phyloP scores from a whole-genome alignment of 2,888 invertebrate genomes.

The Sphaeridia pumilis region DNA sequence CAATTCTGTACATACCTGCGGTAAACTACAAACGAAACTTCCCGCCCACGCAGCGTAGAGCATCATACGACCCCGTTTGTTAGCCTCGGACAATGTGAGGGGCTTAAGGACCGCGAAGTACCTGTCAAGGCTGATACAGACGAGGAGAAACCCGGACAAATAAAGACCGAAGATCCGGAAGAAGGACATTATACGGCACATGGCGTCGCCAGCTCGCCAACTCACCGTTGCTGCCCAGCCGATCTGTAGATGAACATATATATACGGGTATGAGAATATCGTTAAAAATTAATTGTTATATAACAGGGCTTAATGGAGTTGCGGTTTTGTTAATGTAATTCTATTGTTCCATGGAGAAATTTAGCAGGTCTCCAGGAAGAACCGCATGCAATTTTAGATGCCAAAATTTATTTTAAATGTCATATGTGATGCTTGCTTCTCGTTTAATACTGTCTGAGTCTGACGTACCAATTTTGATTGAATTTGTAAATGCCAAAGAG shows the following conservation, averaged over 20 bases:
- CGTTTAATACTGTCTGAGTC: too few species aligned
- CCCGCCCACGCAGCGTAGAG: conserved; percentile 65
- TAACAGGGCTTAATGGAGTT: too few species aligned
- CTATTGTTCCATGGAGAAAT: too few species aligned
- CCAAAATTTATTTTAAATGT: too few species aligned
- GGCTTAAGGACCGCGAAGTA: conserved; percentile 78
- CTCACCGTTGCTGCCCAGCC: conserved; percentile 76
- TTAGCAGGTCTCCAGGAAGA: too few species aligned
- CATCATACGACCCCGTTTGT: conserved; percentile 62
- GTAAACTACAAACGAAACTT: conserved; percentile 66
- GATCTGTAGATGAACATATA: conserved; percentile 49
- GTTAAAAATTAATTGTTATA: too few species aligned
- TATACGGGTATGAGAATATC: too few species aligned
- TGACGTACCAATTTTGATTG: too few species aligned
- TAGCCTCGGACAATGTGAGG: conserved; percentile 53
- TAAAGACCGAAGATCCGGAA: conserved; percentile 76
- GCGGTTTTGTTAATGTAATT: too few species aligned
- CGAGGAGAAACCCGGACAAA: conserved; percentile 72
- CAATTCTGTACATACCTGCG: conserved; percentile 58
- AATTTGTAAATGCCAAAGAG: too few species aligned
- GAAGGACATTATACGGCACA: conserved; percentile 77
- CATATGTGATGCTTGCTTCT: too few species aligned
- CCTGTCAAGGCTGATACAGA: conserved; percentile 79
- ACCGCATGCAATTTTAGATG: too few species aligned
- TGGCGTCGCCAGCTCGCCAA: conserved; percentile 71